Base-by-base conservation (phyloP, 2,113 vertebrate species). In the Eurypyga helias region DNA sequence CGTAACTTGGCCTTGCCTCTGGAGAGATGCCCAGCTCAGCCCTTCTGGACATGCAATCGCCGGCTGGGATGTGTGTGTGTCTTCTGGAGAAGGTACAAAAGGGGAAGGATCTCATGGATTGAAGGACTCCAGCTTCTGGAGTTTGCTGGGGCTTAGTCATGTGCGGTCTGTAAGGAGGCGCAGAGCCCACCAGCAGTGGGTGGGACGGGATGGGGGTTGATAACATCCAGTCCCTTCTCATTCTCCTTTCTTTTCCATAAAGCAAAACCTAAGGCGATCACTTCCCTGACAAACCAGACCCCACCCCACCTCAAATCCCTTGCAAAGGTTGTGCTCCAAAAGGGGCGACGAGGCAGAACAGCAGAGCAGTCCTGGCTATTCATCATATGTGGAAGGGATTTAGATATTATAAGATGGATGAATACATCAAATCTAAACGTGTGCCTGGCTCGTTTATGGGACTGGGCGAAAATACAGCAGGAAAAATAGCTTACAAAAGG, bases 51-150 rank as follows among this genome's bases (percentile, higher is more conserved):
- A 62, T 60, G 78, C 38, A 73, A 4, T 49, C 60, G 49, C 75
- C 2, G 41, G 11, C 84, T 85, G 91, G 73, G 84, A 61, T 64
- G 25, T 13, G 41, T 24, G 52, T 67, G 57, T 60, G 71, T 87
- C 75, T 88, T 91, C 93, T 90, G 91, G 78, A 94, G 66, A 83
- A 87, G 81, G 76, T 54, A 77, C 54, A 90, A 77, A 93, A 88
- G 36, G 87, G 46, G 82, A 80, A 77, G 54, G 78, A 91, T 54
- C 2, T 0, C 62, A 46, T 0, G 1, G 4, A 72, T 19, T 1
- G n/a, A 89, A 82, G 61, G 69, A 64, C 34, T 95, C 31, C 61
- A 57, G 87, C 93, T 96, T 95, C 94, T 91, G 93, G 48, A 94
- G 11, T 95, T 94, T 69, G 82, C 70, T 83, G 90, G 38, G 34